Percentiles rank a stretch among this genome's conserved stretches.
Conservation (phyloP, 1,140 invertebrate species). For the Camponotus floridanus region DNA sequence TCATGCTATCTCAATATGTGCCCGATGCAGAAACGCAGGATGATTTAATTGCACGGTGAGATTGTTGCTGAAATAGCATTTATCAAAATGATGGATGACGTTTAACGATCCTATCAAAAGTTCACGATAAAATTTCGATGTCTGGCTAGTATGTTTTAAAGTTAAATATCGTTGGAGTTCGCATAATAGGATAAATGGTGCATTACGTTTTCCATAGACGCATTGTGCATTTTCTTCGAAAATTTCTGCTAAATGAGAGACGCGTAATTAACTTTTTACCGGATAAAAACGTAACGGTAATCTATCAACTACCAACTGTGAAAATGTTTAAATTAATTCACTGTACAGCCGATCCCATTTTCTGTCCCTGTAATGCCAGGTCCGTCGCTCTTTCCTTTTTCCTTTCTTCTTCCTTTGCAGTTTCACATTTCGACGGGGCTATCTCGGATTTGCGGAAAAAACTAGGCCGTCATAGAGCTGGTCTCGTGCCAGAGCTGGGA, state of each 20-base stretch:
- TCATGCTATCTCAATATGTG: slow-evolving; percentile 44
- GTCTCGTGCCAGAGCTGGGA: slow-evolving; percentile 47
- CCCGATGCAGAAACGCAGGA: slow-evolving; percentile 17
- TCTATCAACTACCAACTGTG: background rate
- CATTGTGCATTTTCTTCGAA: background rate
- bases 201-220: background rate
- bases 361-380: slow-evolving; percentile 6
- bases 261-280: background rate
- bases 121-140: slow-evolving; percentile 43
- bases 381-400: background rate
- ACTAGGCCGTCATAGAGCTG: slow-evolving; percentile 42
- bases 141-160: slow-evolving; percentile 6
- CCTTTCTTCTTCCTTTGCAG: slow-evolving; percentile 16
- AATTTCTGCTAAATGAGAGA: background rate
- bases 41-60: slow-evolving; percentile 58
- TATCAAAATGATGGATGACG: slow-evolving; percentile 57
- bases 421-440: slow-evolving; percentile 27
- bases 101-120: slow-evolving; percentile 53
- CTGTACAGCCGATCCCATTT: slow-evolving; percentile 24
- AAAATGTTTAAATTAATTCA: slow-evolving; percentile 39
- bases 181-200: background rate
- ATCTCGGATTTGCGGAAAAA: slow-evolving; percentile 56
- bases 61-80: slow-evolving; percentile 54
- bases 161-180: slow-evolving; percentile 40
- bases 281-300: background rate